Evolutionary conservation across 2,888 invertebrate species (phyloP), one percentile per base, ranked within the genome.

Genomic region (Hypercompe scribonia): DNA sequence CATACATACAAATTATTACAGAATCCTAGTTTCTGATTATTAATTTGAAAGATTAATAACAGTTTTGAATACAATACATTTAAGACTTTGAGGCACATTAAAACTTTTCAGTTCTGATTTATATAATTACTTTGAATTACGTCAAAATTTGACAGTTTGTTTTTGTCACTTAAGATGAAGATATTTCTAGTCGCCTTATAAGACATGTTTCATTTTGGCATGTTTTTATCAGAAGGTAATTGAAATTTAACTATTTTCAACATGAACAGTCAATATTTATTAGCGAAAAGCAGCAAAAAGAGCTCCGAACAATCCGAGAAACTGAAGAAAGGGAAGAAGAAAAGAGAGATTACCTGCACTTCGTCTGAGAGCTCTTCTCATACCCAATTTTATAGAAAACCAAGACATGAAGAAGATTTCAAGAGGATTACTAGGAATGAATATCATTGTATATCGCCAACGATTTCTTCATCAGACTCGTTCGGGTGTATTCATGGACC

Each of bases 401-500:
- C 84, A 4, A 84, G 79, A 68, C 80, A 84, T 72, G 80, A 86
- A 2, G 82, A 81, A 0, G 73, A 77, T 1, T 89, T 86, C 63
- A 76, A 84, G 34, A 85, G 80, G 65, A 88, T 93, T 3, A 89
- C 88, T 7, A 88, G 83, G 13, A 86, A 91, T 24, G 84, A 90
- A 65, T 94, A 88, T 73, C 77, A 86, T 21, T 89, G 88, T 0
- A 39, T 86, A 42, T 83, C 90, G 0, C 91, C 92, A 66, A 89
- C 92, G 0, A 84, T 92, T 2, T 93, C 94, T 0, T 90, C 93
- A 2, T 88, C 92, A 0, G 87, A 88, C 4, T 88, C 90, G 0
- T 93, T 88, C 70, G 81, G 83, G 2, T 95, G 95, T 75, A 72
- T 88, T 0, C 92, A 94, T 71, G 90, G 90, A 0, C 79, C 87